Percentiles rank a stretch among this genome's conserved stretches.
Evolutionary conservation across 2,888 invertebrate genomes (phyloP).

Genomic region (Philereme vetulata): DNA sequence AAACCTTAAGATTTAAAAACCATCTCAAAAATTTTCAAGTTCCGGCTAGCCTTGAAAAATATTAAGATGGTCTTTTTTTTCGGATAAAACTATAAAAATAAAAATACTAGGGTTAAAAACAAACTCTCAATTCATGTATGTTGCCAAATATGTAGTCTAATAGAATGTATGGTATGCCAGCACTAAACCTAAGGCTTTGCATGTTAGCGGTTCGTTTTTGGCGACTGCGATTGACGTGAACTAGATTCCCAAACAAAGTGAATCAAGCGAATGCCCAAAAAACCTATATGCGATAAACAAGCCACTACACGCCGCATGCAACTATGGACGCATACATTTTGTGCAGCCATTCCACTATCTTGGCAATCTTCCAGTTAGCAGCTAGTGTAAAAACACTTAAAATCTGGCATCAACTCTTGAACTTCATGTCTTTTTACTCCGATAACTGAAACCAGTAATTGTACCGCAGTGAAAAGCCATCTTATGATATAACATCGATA

Average conservation of each 20-base stretch:
- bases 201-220: constrained; percentile 7
- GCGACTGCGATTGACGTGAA: constrained; percentile 21
- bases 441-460: too few species aligned
- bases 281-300: constrained; percentile 27
- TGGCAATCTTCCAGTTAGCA: constrained; percentile 57
- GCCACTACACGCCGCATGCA: constrained; percentile 22
- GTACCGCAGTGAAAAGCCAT: too few species aligned
- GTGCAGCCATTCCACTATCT: constrained; percentile 48
- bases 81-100: too few species aligned
- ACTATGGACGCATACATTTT: constrained; percentile 31
- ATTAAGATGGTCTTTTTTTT: too few species aligned
- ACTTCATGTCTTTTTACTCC: constrained; percentile 23
- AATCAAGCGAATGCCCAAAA: constrained; percentile 16
- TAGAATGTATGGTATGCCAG: neutral
- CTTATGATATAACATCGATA: too few species aligned
- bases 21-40: too few species aligned
- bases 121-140: neutral
- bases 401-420: constrained; percentile 52
- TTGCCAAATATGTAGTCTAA: neutral
- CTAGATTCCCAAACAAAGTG: constrained; percentile 19
- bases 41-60: too few species aligned
- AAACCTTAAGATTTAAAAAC: too few species aligned
- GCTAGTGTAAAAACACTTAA: constrained; percentile 60
- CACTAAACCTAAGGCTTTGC: neutral
- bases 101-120: too few species aligned